Evolutionary conservation across 2,888 invertebrate genomes (phyloP), one percentile per base, ranked within the genome.

Genomic region (Pristionchus arcanus): DNA sequence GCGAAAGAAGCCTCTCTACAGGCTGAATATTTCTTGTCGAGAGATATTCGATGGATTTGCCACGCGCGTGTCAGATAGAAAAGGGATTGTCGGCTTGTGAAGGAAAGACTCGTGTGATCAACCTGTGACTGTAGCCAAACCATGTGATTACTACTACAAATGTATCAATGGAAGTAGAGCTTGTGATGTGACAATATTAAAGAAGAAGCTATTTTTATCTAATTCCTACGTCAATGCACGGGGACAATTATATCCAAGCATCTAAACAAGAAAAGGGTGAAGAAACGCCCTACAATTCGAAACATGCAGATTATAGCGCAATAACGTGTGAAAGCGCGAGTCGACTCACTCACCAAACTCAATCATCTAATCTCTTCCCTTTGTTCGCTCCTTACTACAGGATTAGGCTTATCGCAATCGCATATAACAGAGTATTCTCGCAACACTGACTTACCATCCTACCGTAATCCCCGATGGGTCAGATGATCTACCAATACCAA

Each of bases 351-450:
- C 49, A 34, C 77, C 77, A 77, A 77, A 77, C n/a, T 77, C 42
- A 77, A 77, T 77, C 77, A 77, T 77, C 77, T 77, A 77, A 77
- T 77, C 77, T 77, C 77, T 71, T 31, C 77, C 37, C 42, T 15
- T 77, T 77, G 77, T 77, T n/a, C 77, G 15, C 77, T 21, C 77
- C 42, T 34, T 77, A 77, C 77, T 34, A 77, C 77, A 77, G 49
- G 77, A 77, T 77, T 77, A 77, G 42, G 77, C 42, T 77, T 77
- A 77, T 77, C 77, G 77, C 71, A 31, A 31, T 59, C 59, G 59
- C 9, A 74, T 25, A 3, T 9, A 28, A n/a, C 28, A 66, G 15
- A 31, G 71, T 31, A 71, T 34, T 71, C 11, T 15, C 28, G 16
- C 31, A 34, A 19, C n/a, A 11, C 11, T 71, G 34, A 71, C 77